These are phyloP conservation scores for Cladorhizidae sp. DNA, from an alignment of 37 sponge, comb jelly and placozoan species.

Conservation along the genomic window DNA sequence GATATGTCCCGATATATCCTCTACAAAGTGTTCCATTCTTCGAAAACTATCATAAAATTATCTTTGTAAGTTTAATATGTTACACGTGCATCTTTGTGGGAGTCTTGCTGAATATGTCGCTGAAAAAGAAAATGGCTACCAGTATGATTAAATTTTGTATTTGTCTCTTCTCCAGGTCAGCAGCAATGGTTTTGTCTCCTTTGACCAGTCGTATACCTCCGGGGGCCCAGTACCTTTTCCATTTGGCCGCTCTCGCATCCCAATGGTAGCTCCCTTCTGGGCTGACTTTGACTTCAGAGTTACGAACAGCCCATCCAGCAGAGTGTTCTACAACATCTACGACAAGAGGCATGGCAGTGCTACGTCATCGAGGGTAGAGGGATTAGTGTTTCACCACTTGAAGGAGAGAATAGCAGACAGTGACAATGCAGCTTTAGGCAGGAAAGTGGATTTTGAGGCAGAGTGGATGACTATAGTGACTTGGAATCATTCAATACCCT, in stretches of 20 bases:
- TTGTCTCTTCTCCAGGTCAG: conserved; percentile 27
- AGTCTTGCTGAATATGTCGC: no score
- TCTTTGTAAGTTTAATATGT: conserved; percentile 27
- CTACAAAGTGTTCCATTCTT: conserved; percentile 13
- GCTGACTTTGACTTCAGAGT: conserved; percentile 51
- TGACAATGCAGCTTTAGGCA: not conserved
- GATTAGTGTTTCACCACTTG: conserved; percentile 13
- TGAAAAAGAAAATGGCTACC: not conserved
- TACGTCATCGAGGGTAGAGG: not conserved
- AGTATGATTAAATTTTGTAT: not conserved
- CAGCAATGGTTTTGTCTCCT: conserved; percentile 58
- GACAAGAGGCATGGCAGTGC: not conserved
- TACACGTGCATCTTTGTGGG: no score
- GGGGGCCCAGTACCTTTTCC: conserved; percentile 51
- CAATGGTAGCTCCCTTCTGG: conserved; percentile 61
- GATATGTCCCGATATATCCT: not conserved
- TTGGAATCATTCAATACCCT: conserved; percentile 39
- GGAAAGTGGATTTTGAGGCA: conserved; percentile 1
- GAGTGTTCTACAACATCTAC: conserved; percentile 16
- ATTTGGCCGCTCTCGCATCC: conserved; percentile 11
- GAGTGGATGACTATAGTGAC: conserved; percentile 40
- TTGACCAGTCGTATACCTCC: conserved; percentile 28
- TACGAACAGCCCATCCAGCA: not conserved
- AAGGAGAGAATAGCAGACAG: not conserved
- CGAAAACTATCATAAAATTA: not conserved